These are phyloP conservation scores for Trinectes maculatus DNA, from an alignment of 2,113 vertebrate species.

Conservation along the genomic window DNA sequence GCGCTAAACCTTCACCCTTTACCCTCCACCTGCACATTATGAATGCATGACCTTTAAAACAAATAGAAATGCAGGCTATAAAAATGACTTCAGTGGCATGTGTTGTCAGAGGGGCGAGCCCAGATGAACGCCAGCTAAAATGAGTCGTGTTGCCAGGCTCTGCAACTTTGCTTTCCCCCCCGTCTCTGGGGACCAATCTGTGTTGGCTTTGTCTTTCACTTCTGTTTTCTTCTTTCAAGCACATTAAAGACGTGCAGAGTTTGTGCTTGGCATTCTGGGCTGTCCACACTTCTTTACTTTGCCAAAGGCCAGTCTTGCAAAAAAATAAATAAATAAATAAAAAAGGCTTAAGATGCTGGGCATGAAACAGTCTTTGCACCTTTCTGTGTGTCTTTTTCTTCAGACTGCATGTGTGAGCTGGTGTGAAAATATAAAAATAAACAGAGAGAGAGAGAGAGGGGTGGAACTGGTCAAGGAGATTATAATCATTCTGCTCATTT, in stretches of 20 bases:
- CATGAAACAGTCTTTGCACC: constrained; percentile 34
- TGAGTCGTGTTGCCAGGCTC: constrained; percentile 58
- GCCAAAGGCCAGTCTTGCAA: constrained; percentile 45
- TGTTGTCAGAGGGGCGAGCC: constrained; percentile 65
- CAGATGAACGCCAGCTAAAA: constrained; percentile 62
- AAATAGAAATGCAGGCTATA: constrained; percentile 58
- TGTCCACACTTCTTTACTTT: constrained; percentile 32
- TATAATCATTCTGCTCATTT: constrained; percentile 7
- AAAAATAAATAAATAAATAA: constrained; percentile 9
- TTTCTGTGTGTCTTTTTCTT: constrained; percentile 26
- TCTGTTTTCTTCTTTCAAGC: constrained; percentile 18
- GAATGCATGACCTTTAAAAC: constrained; percentile 65
- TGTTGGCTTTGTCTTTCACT: constrained; percentile 41
- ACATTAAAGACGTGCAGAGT: constrained; percentile 27
- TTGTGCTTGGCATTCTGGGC: constrained; percentile 41
- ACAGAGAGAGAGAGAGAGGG: constrained; percentile 5
- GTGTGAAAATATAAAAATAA: too few relatives aligned
- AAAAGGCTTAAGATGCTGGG: constrained; percentile 30
- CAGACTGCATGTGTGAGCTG: constrained; percentile 16
- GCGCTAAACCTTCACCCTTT: constrained; percentile 3
- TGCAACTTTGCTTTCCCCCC: constrained; percentile 38
- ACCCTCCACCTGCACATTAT: constrained; percentile 30
- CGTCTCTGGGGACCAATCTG: constrained; percentile 53
- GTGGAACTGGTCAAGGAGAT: constrained; percentile 22
- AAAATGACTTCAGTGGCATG: constrained; percentile 60